Percentiles rank a stretch among this genome's conserved stretches.
Conservation (phyloP, 1,140 invertebrate genomes). For the Leptonema lineaticorne region DNA sequence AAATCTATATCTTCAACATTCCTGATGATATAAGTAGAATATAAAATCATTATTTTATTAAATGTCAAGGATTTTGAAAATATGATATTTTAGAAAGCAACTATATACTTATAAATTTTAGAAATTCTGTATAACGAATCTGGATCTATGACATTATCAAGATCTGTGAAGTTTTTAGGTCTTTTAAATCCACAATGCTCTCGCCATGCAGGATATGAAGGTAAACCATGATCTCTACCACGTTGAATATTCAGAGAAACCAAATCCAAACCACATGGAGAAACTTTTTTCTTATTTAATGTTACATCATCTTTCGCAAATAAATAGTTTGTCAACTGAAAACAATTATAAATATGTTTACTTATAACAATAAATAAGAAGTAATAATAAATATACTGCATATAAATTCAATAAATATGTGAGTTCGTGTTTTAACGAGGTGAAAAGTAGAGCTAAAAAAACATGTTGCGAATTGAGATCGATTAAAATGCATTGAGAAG, state of each 20-base stretch:
- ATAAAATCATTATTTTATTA: background rate
- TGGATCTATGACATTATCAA: constrained; percentile 64
- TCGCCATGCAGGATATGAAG: constrained; percentile 75
- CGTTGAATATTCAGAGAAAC: constrained; percentile 85
- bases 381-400: too few relatives aligned
- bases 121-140: constrained; percentile 63
- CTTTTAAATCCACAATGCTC: constrained; percentile 70
- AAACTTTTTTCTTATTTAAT: constrained; percentile 31
- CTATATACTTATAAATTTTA: constrained; percentile 62
- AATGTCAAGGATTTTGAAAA: too few relatives aligned
- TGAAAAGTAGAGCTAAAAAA: too few relatives aligned
- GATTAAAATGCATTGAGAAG: too few relatives aligned
- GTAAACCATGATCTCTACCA: constrained; percentile 86
- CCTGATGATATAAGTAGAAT: too few relatives aligned
- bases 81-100: too few relatives aligned
- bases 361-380: too few relatives aligned
- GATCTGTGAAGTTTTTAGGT: constrained; percentile 72
- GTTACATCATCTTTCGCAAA: constrained; percentile 61
- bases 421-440: too few relatives aligned
- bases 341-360: too few relatives aligned
- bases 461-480: too few relatives aligned
- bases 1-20: constrained; percentile 82
- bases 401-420: too few relatives aligned
- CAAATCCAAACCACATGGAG: constrained; percentile 74
- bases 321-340: constrained; percentile 70